These are phyloP conservation scores for Drosophila baimaii DNA, from an alignment of 1,140 invertebrate species.

Conservation along the genomic window DNA sequence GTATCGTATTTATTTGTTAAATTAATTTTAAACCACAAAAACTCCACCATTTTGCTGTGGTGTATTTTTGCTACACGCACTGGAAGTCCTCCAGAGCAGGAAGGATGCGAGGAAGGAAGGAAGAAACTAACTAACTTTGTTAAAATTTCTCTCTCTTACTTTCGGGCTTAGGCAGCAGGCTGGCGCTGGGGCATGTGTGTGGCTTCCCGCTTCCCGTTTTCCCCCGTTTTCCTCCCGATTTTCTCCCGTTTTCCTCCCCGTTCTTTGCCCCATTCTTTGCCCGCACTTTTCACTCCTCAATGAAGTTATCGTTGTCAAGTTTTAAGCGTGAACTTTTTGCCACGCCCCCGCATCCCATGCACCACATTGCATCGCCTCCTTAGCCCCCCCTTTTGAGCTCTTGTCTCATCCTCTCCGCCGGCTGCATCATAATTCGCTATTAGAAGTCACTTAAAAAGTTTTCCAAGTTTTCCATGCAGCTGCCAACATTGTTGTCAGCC, in stretches of 20 bases:
- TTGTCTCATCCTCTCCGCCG: conserved; percentile 23
- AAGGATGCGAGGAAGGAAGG: conserved; percentile 60
- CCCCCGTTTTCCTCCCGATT: too few species aligned
- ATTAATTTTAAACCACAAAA: not conserved
- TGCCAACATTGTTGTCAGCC: conserved; percentile 79
- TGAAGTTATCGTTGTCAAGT: conserved; percentile 79
- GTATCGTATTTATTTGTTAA: not conserved
- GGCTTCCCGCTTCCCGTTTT: conserved; percentile 7
- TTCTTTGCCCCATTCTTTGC: conserved; percentile 19
- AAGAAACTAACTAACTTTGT: conserved; percentile 82
- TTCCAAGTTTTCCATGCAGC: conserved; percentile 76
- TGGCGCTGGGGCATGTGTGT: not conserved
- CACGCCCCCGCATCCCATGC: conserved; percentile 19
- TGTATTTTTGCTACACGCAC: conserved; percentile 20
- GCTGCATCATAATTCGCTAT: conserved; percentile 79
- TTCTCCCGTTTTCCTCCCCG: too few species aligned
- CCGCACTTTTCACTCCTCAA: conserved; percentile 52
- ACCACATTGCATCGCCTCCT: conserved; percentile 43
- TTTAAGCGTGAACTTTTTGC: conserved; percentile 78
- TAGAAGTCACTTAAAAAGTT: conserved; percentile 82
- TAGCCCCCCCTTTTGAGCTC: not conserved
- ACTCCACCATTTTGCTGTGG: conserved; percentile 9
- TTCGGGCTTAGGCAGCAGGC: conserved; percentile 20
- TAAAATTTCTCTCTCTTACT: conserved; percentile 60
- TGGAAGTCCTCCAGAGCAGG: conserved; percentile 12